Conservation (phyloP, 2,797 vertebrate genomes). For the Sebastes miniatus region DNA sequence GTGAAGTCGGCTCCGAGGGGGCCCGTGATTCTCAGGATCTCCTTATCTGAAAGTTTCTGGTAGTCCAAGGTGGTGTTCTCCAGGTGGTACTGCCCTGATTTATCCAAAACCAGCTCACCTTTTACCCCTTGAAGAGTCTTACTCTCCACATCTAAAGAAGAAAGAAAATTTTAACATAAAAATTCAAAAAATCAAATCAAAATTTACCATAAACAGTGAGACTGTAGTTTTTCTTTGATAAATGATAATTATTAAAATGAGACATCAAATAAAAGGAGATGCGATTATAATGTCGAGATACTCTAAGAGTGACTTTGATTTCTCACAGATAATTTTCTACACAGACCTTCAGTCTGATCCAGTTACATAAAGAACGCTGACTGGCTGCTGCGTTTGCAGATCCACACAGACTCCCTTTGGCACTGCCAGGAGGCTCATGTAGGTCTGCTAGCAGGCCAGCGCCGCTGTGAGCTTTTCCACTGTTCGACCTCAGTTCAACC, state of each 20-base stretch:
- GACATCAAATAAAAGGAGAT: not conserved
- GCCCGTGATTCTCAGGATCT: conserved; percentile 90
- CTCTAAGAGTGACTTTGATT: conserved; percentile 4
- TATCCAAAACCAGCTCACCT: conserved; percentile 85
- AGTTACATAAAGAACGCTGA: not conserved
- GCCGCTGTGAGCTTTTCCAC: conserved; percentile 2
- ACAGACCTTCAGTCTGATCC: not conserved
- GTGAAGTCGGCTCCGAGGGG: conserved; percentile 94
- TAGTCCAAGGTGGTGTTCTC: conserved; percentile 95
- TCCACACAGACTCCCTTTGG: conserved; percentile 5
- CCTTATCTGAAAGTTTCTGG: conserved; percentile 93
- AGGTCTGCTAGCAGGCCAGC: conserved; percentile 4
- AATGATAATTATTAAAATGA: not conserved
- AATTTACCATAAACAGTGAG: too few species aligned
- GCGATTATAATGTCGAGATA: not conserved
- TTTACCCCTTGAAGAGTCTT: conserved; percentile 91
- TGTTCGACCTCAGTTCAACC: conserved; percentile 54
- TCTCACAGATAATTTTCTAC: not conserved
- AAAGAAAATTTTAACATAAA: not conserved
- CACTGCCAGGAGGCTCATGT: not conserved
- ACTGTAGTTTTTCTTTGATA: not conserved
- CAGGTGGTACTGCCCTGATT: conserved; percentile 85
- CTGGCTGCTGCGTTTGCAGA: conserved; percentile 23
- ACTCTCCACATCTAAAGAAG: conserved; percentile 88
- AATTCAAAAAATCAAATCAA: too few species aligned